Conservation (phyloP, 2,113 vertebrate species). For the Edolisoma coerulescens region DNA sequence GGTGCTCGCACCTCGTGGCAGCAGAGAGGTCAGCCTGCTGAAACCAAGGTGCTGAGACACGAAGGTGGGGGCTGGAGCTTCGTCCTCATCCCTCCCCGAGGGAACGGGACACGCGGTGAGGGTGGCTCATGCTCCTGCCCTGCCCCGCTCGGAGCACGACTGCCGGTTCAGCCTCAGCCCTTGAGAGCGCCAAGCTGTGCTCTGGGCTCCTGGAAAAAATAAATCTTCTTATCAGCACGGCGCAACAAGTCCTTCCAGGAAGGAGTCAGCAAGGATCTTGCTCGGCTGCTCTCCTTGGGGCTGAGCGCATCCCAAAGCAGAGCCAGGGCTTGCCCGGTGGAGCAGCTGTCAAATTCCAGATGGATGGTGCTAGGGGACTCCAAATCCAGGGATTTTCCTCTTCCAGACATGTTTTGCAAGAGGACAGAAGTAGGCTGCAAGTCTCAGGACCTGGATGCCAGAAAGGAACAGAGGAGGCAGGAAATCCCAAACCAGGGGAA, state of each 20-base stretch:
- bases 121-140: neutral
- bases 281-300: fast-evolving
- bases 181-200: neutral
- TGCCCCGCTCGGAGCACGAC: fast-evolving
- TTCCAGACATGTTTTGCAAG: neutral
- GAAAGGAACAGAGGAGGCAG: neutral
- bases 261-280: neutral
- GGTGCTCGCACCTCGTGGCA: fast-evolving
- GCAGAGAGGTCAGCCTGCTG: neutral
- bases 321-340: neutral
- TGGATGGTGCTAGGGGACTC: neutral
- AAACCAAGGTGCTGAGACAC: neutral
- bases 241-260: neutral
- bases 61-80: neutral
- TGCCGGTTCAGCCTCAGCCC: neutral
- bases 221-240: neutral
- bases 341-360: neutral
- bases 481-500: neutral
- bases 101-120: fast-evolving
- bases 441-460: neutral
- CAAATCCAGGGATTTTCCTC: neutral
- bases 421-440: neutral
- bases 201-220: neutral
- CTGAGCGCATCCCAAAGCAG: neutral
- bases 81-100: neutral